Percentiles rank a stretch among this genome's conserved stretches.
phyloP scores from a whole-genome alignment of 2,797 vertebrate species.

The Spinus olivaceus region DNA sequence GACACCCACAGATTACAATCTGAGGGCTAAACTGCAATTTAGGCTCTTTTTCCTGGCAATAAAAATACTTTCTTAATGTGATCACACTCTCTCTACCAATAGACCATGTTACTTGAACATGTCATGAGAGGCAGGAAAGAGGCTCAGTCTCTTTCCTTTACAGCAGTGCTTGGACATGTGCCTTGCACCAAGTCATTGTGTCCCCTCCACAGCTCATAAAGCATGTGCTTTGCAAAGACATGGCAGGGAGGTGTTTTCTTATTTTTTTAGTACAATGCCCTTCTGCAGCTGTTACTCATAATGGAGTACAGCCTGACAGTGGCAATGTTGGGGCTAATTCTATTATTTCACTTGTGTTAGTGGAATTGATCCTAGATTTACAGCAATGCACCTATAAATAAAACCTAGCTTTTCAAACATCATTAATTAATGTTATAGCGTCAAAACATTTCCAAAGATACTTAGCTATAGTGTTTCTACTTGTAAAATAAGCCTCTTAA shows the following conservation, averaged over 20 bases:
- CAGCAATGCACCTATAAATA: conserved; percentile 39
- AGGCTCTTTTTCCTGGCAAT: not conserved
- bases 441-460: conserved; percentile 48
- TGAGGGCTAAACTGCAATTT: not conserved
- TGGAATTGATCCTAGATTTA: conserved; percentile 57
- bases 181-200: not conserved
- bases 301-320: not conserved
- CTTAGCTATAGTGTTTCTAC: conserved; percentile 52
- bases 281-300: conserved; percentile 19
- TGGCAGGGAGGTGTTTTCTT: not conserved
- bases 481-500: conserved; percentile 37
- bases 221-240: conserved; percentile 14
- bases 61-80: not conserved
- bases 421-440: conserved; percentile 50
- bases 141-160: not conserved
- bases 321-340: conserved; percentile 23
- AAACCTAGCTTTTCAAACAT: conserved; percentile 26
- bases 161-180: not conserved
- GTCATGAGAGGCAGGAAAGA: not conserved
- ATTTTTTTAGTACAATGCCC: not conserved
- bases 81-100: not conserved
- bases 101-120: not conserved
- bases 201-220: not conserved
- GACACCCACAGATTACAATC: not conserved
- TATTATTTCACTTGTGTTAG: conserved; percentile 9